phyloP scores from a whole-genome alignment of 2,113 vertebrate genomes.

The Eulemur rufifrons region DNA sequence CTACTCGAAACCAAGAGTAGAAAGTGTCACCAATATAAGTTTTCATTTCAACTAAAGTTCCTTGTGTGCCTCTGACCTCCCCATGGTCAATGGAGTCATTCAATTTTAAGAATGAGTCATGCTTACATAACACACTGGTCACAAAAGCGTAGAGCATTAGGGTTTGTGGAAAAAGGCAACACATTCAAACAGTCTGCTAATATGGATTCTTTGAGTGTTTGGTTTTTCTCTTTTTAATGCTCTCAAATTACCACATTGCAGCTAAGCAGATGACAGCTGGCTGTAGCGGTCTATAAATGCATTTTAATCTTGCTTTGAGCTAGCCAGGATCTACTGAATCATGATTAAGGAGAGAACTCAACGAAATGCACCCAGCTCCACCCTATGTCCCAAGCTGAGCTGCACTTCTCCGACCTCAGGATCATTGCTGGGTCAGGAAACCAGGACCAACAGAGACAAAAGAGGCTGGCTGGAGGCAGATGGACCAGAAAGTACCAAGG shows the following conservation, averaged over 20 bases:
- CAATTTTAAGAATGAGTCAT: neutral
- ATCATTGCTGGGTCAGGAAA: neutral
- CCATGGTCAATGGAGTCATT: neutral
- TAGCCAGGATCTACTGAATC: neutral
- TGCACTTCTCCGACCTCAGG: neutral
- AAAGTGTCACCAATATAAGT: neutral
- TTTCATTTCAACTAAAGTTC: neutral
- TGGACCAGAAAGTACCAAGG: neutral
- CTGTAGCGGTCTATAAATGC: neutral
- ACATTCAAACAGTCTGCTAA: neutral
- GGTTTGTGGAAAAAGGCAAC: neutral
- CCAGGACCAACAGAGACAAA: neutral
- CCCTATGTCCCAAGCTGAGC: neutral
- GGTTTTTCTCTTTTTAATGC: neutral
- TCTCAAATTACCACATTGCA: neutral
- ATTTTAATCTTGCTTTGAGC: neutral
- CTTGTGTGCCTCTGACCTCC: neutral
- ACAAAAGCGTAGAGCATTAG: neutral
- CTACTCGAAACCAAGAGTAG: neutral
- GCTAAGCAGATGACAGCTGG: neutral
- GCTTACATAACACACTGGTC: neutral
- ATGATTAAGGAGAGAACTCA: neutral
- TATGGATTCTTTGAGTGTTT: neutral
- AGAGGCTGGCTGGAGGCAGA: neutral
- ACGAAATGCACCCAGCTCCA: rapidly evolving